These are phyloP conservation scores for Plutomurus gul DNA, from an alignment of 1,140 invertebrate genomes.

Conservation along the genomic window DNA sequence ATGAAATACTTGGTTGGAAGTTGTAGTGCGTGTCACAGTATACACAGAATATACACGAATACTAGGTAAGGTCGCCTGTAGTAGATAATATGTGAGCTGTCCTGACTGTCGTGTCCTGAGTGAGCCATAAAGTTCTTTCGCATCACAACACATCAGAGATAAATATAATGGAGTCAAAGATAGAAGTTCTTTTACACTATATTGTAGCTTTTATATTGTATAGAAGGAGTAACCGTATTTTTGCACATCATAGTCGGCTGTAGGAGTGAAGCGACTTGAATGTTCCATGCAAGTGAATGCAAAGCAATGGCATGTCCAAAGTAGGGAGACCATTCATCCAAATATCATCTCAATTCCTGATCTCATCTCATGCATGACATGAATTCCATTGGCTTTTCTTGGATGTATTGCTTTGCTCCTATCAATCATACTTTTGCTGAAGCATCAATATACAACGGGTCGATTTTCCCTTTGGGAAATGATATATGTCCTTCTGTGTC, in stretches of 20 bases:
- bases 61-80: too few relatives aligned
- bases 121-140: background rate
- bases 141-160: background rate
- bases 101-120: background rate
- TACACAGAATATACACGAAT: too few relatives aligned
- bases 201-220: background rate
- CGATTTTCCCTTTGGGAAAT: slow-evolving; percentile 29
- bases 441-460: slow-evolving; percentile 40
- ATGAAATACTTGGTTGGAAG: too few relatives aligned
- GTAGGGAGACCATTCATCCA: background rate
- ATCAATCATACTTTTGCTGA: slow-evolving; percentile 46
- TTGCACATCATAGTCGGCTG: too few relatives aligned
- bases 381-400: slow-evolving; percentile 24
- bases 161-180: background rate
- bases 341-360: slow-evolving; percentile 18
- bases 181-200: background rate
- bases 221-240: background rate
- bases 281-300: background rate
- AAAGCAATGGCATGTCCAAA: background rate
- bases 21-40: too few relatives aligned
- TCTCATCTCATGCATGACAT: slow-evolving; percentile 34
- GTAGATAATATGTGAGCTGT: too few relatives aligned
- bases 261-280: background rate
- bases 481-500: background rate
- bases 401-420: slow-evolving; percentile 11